Evolutionary conservation across 2,888 invertebrate genomes (phyloP).

Genomic region (Hipparchia sbordonii): DNA sequence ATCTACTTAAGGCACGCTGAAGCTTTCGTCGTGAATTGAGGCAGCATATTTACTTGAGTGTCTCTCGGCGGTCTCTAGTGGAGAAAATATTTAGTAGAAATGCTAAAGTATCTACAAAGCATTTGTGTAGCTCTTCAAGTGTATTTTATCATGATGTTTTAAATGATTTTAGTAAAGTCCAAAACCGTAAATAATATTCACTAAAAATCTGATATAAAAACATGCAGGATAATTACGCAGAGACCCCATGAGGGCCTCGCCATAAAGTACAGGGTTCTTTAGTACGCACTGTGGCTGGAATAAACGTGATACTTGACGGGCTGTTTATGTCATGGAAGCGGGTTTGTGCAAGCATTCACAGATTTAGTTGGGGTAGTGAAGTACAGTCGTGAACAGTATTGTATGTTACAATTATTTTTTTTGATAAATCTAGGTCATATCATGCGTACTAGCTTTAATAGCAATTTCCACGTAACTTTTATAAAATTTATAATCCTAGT

Average conservation of each 20-base stretch:
- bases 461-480: too few relatives aligned
- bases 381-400: constrained; percentile 56
- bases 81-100: too few relatives aligned
- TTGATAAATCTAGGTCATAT: too few relatives aligned
- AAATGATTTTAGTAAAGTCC: constrained; percentile 55
- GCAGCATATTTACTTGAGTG: too few relatives aligned
- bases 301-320: constrained; percentile 72
- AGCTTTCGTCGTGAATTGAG: too few relatives aligned
- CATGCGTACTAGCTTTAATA: too few relatives aligned
- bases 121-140: constrained; percentile 19
- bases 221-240: constrained; percentile 81
- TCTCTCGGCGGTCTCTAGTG: too few relatives aligned
- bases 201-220: constrained; percentile 80
- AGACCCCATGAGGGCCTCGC: constrained; percentile 67
- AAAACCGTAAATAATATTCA: constrained; percentile 77
- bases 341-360: constrained; percentile 83
- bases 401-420: background rate
- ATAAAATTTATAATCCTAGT: too few relatives aligned
- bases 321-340: constrained; percentile 82
- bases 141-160: constrained; percentile 26
- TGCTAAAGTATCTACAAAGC: too few relatives aligned
- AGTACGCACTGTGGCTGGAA: constrained; percentile 47
- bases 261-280: constrained; percentile 63
- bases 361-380: constrained; percentile 78
- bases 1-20: too few relatives aligned